A percentile compares a stretch with the other conserved stretches of the same genome.
Conservation (phyloP, 2,888 invertebrate genomes). For the Escarpia spicata region DNA sequence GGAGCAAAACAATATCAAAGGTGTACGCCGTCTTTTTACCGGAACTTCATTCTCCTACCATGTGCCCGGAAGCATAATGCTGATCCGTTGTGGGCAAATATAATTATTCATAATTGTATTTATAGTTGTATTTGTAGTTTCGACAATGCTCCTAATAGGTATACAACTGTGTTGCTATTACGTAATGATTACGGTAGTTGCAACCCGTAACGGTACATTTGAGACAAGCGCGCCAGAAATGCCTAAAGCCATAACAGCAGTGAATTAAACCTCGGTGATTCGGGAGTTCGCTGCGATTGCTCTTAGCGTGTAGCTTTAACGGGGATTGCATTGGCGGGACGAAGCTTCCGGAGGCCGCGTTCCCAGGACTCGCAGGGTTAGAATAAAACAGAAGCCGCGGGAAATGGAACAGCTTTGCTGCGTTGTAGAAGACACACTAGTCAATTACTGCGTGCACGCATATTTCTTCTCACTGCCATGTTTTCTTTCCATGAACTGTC, state of each 20-base stretch:
- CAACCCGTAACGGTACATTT: neutral
- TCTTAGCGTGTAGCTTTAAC: neutral
- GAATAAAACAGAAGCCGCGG: neutral
- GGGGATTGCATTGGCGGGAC: neutral
- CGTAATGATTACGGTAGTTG: neutral
- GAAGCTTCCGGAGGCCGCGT: neutral
- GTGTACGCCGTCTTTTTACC: too few species aligned
- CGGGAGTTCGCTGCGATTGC: neutral
- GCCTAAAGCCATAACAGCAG: neutral
- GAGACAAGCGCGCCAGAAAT: neutral
- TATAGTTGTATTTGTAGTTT: too few species aligned
- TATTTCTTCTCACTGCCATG: too few species aligned
- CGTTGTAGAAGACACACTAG: neutral
- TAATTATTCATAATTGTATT: too few species aligned
- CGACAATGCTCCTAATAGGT: too few species aligned
- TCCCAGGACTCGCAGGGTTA: neutral
- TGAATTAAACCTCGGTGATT: neutral
- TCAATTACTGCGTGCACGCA: neutral
- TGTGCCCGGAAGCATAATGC: too few species aligned
- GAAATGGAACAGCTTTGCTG: slow-evolving; percentile 12
- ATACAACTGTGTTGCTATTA: neutral
- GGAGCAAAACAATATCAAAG: too few species aligned
- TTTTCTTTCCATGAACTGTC: neutral
- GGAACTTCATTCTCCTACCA: too few species aligned
- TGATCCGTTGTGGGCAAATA: too few species aligned